Evolutionary conservation across 2,888 invertebrate species (phyloP).

Genomic region (Digitonthophagus gazella): DNA sequence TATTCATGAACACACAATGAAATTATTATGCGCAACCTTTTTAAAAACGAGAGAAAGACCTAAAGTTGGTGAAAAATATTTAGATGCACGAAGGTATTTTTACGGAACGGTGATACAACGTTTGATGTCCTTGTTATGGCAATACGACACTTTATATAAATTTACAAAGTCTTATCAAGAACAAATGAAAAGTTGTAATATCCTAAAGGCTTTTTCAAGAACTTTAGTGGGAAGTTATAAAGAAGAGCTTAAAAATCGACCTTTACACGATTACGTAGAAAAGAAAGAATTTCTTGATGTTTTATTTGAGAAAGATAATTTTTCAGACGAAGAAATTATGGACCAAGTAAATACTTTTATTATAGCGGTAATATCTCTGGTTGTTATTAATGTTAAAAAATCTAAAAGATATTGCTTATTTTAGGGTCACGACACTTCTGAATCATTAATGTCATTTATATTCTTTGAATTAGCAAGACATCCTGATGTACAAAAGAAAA

Average conservation of each 20-base stretch:
- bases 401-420: conserved; percentile 8
- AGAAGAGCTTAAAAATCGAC: neutral
- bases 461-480: conserved; percentile 31
- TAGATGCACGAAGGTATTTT: conserved; percentile 2
- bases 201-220: conserved; percentile 10
- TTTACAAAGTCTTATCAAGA: neutral
- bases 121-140: conserved; percentile 6
- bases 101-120: neutral
- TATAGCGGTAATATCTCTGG: conserved; percentile 28
- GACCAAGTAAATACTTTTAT: conserved; percentile 34
- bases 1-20: conserved; percentile 4
- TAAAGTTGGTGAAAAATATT: neutral
- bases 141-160: conserved; percentile 8
- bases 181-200: conserved; percentile 3
- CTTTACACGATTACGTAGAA: conserved; percentile 1
- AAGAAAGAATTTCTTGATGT: conserved; percentile 26
- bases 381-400: neutral
- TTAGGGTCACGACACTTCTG: conserved; percentile 36
- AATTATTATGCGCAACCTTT: conserved; percentile 1
- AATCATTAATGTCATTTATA: conserved; percentile 30
- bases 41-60: neutral
- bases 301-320: conserved; percentile 16
- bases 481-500: conserved; percentile 32
- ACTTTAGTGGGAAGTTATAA: neutral
- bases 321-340: conserved; percentile 30